These are phyloP conservation scores for Macaca nemestrina DNA, from an alignment of 2,113 vertebrate genomes.

Conservation along the genomic window DNA sequence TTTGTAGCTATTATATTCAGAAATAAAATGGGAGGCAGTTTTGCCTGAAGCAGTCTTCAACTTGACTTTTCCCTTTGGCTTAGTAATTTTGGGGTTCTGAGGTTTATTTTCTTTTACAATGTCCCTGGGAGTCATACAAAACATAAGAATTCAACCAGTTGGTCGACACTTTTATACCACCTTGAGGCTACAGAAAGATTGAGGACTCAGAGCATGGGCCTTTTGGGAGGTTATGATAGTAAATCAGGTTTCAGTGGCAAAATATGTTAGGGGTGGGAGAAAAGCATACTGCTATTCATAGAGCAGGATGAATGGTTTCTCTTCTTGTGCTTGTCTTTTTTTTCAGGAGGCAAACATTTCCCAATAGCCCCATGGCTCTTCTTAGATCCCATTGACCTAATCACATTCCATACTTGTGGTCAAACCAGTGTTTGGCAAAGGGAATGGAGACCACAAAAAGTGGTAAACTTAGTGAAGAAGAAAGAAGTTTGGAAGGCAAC, in stretches of 20 bases:
- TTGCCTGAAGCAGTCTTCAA: too few species aligned
- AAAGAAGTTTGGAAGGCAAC: not conserved
- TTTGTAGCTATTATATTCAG: too few species aligned
- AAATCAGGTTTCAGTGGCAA: not conserved
- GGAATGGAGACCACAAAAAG: not conserved
- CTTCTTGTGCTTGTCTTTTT: not conserved
- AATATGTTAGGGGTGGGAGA: not conserved
- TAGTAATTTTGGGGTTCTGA: too few species aligned
- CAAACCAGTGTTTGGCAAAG: not conserved
- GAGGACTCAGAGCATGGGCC: not conserved
- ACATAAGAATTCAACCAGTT: not conserved
- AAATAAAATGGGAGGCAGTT: too few species aligned
- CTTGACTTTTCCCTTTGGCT: too few species aligned
- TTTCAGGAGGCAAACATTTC: not conserved
- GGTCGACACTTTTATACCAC: not conserved
- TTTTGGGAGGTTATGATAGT: not conserved
- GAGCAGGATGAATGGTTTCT: not conserved
- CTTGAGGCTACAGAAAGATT: not conserved
- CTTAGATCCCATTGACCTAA: not conserved
- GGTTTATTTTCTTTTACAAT: too few species aligned
- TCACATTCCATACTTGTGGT: not conserved
- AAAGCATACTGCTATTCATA: not conserved
- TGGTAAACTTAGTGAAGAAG: not conserved
- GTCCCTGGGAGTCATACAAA: not conserved
- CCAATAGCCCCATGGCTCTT: not conserved